Percentiles rank a stretch among this genome's conserved stretches.
Evolutionary conservation across 2,797 vertebrate species (phyloP).

Genomic region (Sylvia borin): DNA sequence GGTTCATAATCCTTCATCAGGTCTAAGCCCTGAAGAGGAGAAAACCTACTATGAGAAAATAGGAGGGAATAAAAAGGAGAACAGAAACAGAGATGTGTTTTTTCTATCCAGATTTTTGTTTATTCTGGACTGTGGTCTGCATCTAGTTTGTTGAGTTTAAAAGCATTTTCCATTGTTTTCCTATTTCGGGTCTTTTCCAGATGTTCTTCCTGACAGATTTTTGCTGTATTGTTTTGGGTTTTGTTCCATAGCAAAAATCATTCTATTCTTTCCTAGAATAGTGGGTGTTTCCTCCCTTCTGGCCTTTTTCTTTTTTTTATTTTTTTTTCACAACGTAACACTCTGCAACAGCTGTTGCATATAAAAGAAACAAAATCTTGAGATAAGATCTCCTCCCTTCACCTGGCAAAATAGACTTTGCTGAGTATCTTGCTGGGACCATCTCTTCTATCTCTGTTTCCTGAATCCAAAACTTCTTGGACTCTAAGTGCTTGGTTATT

Average conservation of each 20-base stretch:
- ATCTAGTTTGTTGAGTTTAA: background rate
- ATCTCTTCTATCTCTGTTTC: background rate
- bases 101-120: background rate
- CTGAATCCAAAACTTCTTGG: background rate
- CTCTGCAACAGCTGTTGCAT: background rate
- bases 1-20: background rate
- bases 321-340: background rate
- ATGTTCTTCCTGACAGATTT: conserved; percentile 6
- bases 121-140: background rate
- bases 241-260: background rate
- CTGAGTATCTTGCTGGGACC: background rate
- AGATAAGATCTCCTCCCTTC: background rate
- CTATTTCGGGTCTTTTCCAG: conserved; percentile 11
- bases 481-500: background rate
- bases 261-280: background rate
- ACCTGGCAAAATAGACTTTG: background rate
- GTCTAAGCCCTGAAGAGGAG: background rate
- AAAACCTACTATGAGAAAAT: background rate
- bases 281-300: background rate
- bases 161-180: conserved; percentile 49
- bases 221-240: background rate
- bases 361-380: background rate
- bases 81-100: background rate
- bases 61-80: background rate
- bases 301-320: background rate